A percentile compares a stretch with the other conserved stretches of the same genome.
phyloP scores from a whole-genome alignment of 1,140 invertebrate genomes.

The Heliconius hewitsoni region DNA sequence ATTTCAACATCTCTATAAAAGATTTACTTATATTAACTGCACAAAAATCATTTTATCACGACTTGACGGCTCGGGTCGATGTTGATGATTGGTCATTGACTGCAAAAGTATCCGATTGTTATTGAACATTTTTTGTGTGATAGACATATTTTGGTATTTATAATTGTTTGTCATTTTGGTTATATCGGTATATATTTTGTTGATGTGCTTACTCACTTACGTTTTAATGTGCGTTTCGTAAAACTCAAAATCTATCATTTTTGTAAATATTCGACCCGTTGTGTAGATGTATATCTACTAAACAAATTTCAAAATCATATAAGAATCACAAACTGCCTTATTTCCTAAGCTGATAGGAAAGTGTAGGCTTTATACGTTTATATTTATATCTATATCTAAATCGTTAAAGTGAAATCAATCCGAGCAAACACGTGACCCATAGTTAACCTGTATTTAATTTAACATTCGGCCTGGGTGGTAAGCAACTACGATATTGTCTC shows the following conservation, averaged over 20 bases:
- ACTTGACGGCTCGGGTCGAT: background rate
- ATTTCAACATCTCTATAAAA: conserved; percentile 32
- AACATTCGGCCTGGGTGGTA: conserved; percentile 58
- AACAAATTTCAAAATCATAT: too few relatives aligned
- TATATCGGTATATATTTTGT: too few relatives aligned
- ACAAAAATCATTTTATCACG: conserved; percentile 21
- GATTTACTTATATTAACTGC: conserved; percentile 21
- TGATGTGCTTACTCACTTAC: too few relatives aligned
- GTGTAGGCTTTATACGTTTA: background rate
- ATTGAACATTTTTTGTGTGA: too few relatives aligned
- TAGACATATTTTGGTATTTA: too few relatives aligned
- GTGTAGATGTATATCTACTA: too few relatives aligned
- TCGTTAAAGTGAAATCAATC: conserved; percentile 37
- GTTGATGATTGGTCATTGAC: background rate
- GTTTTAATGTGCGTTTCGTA: too few relatives aligned
- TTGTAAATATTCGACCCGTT: too few relatives aligned
- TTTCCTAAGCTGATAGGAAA: too few relatives aligned
- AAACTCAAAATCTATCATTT: too few relatives aligned
- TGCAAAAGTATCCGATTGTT: background rate
- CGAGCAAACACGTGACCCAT: conserved; percentile 48
- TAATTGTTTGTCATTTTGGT: too few relatives aligned
- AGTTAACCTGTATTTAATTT: conserved; percentile 67
- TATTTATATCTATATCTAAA: background rate
- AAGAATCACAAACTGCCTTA: too few relatives aligned
- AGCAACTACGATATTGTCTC: conserved; percentile 65